Evolutionary conservation across 53 echinoderm and acorn worm genomes (phyloP).

Genomic region (Zoroaster sp.): DNA sequence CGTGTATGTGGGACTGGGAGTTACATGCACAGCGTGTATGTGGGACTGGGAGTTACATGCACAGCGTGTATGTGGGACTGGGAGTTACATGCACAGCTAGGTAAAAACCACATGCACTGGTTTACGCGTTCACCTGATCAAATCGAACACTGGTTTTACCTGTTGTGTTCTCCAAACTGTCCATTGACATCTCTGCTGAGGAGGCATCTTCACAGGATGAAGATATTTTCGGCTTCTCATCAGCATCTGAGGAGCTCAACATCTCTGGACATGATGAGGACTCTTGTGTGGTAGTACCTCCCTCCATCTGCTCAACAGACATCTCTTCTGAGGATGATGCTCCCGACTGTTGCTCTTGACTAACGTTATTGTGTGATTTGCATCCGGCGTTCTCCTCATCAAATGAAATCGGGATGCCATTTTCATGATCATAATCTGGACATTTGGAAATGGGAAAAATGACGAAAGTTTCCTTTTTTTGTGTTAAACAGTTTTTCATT

Average conservation of each 20-base stretch:
- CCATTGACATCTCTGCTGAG: neutral
- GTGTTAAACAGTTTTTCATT: too few species aligned
- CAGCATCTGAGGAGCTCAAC: neutral
- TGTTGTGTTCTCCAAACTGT: neutral
- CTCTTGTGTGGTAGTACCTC: neutral
- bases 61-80: too few species aligned
- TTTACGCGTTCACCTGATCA: too few species aligned
- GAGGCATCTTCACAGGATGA: neutral
- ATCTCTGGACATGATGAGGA: neutral
- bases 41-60: too few species aligned
- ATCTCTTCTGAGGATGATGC: neutral
- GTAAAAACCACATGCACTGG: too few species aligned
- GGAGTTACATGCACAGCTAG: too few species aligned
- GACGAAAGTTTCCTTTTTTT: too few species aligned
- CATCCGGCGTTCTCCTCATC: neutral
- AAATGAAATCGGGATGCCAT: conserved; percentile 37
- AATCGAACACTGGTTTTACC: too few species aligned
- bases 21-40: too few species aligned
- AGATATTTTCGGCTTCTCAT: neutral
- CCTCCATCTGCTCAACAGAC: neutral
- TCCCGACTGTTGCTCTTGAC: neutral
- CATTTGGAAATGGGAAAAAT: too few species aligned
- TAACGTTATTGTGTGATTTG: neutral
- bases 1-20: too few species aligned
- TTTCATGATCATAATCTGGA: conserved; percentile 78